phyloP scores from a whole-genome alignment of 2,888 invertebrate genomes.

The Allygus modestus region DNA sequence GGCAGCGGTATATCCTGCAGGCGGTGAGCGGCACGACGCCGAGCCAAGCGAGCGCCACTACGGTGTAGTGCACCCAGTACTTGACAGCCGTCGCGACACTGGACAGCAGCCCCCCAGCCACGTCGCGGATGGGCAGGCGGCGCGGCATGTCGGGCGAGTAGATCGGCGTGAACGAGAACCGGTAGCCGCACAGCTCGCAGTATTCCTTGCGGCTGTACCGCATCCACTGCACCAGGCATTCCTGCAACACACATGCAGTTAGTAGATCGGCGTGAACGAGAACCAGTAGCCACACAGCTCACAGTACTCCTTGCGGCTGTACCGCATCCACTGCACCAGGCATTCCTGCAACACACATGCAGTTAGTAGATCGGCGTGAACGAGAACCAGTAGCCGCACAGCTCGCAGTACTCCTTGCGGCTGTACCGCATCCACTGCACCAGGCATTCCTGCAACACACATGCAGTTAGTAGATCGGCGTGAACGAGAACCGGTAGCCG shows the following conservation, averaged over 20 bases:
- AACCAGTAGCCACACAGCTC: conserved; percentile 97
- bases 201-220: conserved; percentile 97
- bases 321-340: conserved; percentile 97
- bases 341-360: conserved; percentile 81
- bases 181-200: conserved; percentile 97
- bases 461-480: conserved; percentile 97
- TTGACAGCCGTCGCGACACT: conserved; percentile 95
- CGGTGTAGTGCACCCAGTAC: conserved; percentile 98
- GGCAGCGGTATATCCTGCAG: conserved; percentile 95
- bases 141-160: conserved; percentile 99
- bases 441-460: conserved; percentile 84
- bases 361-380: conserved; percentile 99
- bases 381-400: conserved; percentile 96
- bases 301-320: conserved; percentile 98
- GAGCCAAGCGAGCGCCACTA: conserved; percentile 98
- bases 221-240: conserved; percentile 99
- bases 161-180: conserved; percentile 98
- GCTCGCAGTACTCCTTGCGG: conserved; percentile 98
- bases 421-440: conserved; percentile 99
- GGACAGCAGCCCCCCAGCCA: conserved; percentile 92
- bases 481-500: conserved; percentile 96
- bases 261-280: conserved; percentile 99
- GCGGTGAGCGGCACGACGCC: conserved; percentile 97
- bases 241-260: conserved; percentile 74
- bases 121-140: conserved; percentile 94